Conservation (phyloP, 2,113 vertebrate species). For the Vanacampus margaritifer region DNA sequence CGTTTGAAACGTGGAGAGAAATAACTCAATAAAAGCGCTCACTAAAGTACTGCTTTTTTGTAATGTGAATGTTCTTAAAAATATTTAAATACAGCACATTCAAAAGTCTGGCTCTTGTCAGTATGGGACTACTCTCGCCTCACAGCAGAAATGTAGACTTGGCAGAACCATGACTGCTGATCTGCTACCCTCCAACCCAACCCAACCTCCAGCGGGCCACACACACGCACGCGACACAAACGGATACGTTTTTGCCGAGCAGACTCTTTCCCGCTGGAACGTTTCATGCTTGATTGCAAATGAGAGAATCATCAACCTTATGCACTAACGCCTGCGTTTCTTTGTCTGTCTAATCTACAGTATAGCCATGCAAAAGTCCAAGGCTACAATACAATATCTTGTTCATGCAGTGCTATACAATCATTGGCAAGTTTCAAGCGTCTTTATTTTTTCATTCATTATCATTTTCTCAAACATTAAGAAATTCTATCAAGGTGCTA, state of each 20-base stretch:
- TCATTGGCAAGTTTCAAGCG: too few relatives aligned
- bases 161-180: not conserved
- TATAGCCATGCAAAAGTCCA: not conserved
- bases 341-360: conserved; percentile 21
- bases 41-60: not conserved
- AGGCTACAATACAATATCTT: not conserved
- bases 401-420: too few relatives aligned
- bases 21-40: not conserved
- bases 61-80: not conserved
- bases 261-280: conserved; percentile 23
- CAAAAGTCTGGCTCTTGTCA: not conserved
- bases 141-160: not conserved
- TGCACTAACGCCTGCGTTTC: conserved; percentile 1
- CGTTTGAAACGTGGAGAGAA: not conserved
- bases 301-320: conserved; percentile 22
- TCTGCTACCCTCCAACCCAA: not conserved
- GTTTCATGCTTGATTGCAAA: conserved; percentile 30
- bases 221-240: conserved; percentile 20
- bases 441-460: not conserved
- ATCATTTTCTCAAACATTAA: not conserved
- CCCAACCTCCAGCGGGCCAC: conserved; percentile 8
- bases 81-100: not conserved
- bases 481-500: not conserved
- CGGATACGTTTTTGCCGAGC: conserved; percentile 3
- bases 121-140: not conserved